A percentile compares a stretch with the other conserved stretches of the same genome.
These are phyloP conservation scores for Monodelphis domestica DNA, from an alignment of 2,797 vertebrate genomes.

Conservation along the genomic window DNA sequence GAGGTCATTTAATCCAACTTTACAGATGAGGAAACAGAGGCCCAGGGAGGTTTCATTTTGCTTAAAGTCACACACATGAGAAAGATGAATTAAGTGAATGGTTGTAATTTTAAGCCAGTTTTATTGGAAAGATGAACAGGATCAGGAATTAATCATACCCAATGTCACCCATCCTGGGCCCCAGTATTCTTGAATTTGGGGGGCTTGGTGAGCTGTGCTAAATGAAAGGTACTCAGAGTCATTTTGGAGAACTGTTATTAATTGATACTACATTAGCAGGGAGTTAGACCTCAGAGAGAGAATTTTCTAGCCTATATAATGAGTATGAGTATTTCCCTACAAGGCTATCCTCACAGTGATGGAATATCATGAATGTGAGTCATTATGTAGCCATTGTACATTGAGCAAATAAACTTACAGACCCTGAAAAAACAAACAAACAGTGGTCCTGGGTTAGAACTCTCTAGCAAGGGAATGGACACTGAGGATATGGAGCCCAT, in stretches of 20 bases:
- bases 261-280: background rate
- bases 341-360: background rate
- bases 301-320: background rate
- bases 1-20: background rate
- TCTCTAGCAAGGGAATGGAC: background rate
- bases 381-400: too few species aligned
- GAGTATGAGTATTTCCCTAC: background rate
- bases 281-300: background rate
- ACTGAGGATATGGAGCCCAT: background rate
- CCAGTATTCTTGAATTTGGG: background rate
- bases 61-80: background rate
- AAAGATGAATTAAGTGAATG: background rate
- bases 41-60: background rate
- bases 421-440: too few species aligned
- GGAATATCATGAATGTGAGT: too few species aligned
- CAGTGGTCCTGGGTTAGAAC: background rate
- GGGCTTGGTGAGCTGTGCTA: background rate
- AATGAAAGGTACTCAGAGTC: background rate
- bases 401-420: too few species aligned
- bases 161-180: background rate
- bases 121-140: background rate
- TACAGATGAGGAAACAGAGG: background rate
- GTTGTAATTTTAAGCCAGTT: background rate
- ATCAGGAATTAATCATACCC: background rate
- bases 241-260: background rate